A percentile compares a stretch with the other conserved stretches of the same genome.
phyloP scores from a whole-genome alignment of 2,888 invertebrate species.

The Blomia tropicalis region DNA sequence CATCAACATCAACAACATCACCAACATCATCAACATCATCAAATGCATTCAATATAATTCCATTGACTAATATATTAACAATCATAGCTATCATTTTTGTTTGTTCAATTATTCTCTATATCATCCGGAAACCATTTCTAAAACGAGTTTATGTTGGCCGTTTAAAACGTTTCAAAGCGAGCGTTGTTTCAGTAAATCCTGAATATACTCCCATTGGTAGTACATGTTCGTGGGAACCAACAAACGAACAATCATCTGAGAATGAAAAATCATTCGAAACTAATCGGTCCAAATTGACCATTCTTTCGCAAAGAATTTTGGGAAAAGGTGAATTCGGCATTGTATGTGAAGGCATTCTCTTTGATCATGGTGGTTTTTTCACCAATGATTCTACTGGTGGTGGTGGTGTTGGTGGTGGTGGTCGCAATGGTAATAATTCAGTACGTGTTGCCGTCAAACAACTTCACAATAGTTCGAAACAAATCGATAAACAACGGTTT shows the following conservation, averaged over 20 bases:
- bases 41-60: too few species aligned
- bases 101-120: too few species aligned
- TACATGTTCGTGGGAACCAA: not conserved
- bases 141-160: too few species aligned
- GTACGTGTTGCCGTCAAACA: conserved; percentile 6
- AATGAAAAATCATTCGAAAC: not conserved
- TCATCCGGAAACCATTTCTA: too few species aligned
- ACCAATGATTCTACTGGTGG: not conserved
- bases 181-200: conserved; percentile 52
- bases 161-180: too few species aligned
- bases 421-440: not conserved
- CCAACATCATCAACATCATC: too few species aligned
- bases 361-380: not conserved
- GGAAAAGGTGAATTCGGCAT: conserved; percentile 15
- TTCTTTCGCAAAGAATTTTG: not conserved
- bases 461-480: conserved; percentile 48
- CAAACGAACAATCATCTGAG: not conserved
- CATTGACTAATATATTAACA: too few species aligned
- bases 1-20: too few species aligned
- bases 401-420: not conserved
- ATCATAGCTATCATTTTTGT: too few species aligned
- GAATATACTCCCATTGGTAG: conserved; percentile 43
- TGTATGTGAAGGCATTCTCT: not conserved
- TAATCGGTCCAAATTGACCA: not conserved
- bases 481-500: conserved; percentile 73